A percentile compares a stretch with the other conserved stretches of the same genome.
Evolutionary conservation across 1,140 invertebrate genomes (phyloP).

Genomic region (Drosophila parabipectinata): DNA sequence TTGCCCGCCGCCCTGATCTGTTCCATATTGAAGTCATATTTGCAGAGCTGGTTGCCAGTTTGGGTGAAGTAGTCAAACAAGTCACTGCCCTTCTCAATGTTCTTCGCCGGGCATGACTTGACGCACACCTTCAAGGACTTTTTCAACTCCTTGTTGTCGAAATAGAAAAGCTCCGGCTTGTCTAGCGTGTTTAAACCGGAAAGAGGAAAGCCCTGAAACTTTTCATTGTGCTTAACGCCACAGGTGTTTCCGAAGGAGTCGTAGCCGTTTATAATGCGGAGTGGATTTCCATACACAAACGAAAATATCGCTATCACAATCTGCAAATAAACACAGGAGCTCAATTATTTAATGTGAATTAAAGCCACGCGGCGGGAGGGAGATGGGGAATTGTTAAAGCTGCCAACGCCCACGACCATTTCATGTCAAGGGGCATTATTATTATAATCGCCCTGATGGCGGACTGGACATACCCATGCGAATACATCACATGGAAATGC

Average conservation of each 20-base stretch:
- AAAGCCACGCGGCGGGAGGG: constrained; percentile 15
- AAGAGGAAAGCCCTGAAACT: constrained; percentile 89
- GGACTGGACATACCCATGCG: constrained; percentile 27
- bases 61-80: constrained; percentile 90
- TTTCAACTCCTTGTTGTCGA: constrained; percentile 91
- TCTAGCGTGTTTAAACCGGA: constrained; percentile 92
- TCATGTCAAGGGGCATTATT: constrained; percentile 41
- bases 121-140: constrained; percentile 95
- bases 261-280: constrained; percentile 95
- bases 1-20: constrained; percentile 80
- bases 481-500: constrained; percentile 29
- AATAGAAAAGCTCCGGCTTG: constrained; percentile 93
- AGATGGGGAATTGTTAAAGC: constrained; percentile 12
- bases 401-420: constrained; percentile 57
- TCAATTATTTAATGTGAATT: constrained; percentile 20
- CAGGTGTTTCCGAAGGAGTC: constrained; percentile 99
- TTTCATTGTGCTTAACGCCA: constrained; percentile 91
- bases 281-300: constrained; percentile 94
- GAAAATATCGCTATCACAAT: constrained; percentile 94
- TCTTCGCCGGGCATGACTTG: constrained; percentile 91
- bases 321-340: constrained; percentile 70
- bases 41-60: constrained; percentile 90
- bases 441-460: constrained; percentile 22
- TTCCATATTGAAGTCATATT: constrained; percentile 88
- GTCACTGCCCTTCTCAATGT: constrained; percentile 87